Base-by-base conservation (phyloP, 2,888 invertebrate species). In the Polydrusus tereticollis region DNA sequence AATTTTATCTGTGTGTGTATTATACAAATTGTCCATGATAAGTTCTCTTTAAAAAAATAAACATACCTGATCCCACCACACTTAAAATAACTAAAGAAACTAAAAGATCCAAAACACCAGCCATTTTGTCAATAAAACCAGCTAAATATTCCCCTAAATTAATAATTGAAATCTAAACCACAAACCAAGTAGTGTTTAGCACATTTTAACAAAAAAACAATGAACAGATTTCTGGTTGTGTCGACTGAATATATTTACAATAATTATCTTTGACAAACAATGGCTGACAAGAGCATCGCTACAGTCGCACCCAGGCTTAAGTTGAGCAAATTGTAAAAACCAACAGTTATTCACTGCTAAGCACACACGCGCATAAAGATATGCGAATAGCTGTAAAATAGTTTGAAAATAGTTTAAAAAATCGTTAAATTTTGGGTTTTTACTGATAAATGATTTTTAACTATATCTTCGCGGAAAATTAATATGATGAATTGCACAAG, bases 191-290 rank as follows among this genome's bases (percentile, higher is more conserved):
- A 7, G 12, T 10, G 16, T 26, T 29, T 55, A 55, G 29, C 29
- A 29, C 52, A 55, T 29, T 29, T 55, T 29, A 29, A 29, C 52
- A 29, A 29, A 55, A 41, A 55, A 33, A 55, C 52, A 55, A 55
- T 55, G 41, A 38, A 58, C 58, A 38, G 38, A 38, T 58, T 33
- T 55, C 14, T 58, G 8, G 14, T 38, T 38, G 12, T 38, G 41
- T 38, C n/a, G 36, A 36, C 36, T 58, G 38, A 63, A 63, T 71
- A 67, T 72, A 72, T 72, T 66, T 21, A 67, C 43, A 36, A 50
- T 23, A 55, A 60, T 67, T 72, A 72, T 72, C 72, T 72, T 62
- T 43, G 26, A 23, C 45, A 72, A 67, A 72, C 60, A 72, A 47
- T 26, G 33, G 20, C 38, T 65, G 41, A 59, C 38, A 65, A 64